Evolutionary conservation across 2,113 vertebrate genomes (phyloP).

Genomic region (Melozone crissalis): DNA sequence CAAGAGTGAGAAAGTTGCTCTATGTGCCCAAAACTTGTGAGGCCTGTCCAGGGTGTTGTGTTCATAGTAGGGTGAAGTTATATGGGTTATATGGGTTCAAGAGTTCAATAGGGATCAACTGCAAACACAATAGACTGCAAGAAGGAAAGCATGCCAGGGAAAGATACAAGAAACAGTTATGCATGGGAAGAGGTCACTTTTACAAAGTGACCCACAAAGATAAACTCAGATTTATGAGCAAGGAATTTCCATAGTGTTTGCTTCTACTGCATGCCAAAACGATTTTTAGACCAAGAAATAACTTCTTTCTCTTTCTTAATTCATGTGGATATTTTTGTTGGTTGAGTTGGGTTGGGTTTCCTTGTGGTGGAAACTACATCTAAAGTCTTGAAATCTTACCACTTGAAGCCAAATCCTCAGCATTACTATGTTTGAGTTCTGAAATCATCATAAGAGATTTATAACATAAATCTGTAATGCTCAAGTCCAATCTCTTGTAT

Average conservation of each 20-base stretch:
- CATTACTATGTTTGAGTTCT: neutral
- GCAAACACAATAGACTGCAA: neutral
- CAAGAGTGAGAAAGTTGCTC: neutral
- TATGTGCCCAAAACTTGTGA: rapidly evolving
- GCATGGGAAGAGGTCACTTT: neutral
- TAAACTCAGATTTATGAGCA: neutral
- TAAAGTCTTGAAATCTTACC: neutral
- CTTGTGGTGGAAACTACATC: neutral
- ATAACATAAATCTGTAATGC: neutral
- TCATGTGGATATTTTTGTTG: neutral
- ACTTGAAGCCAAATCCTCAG: neutral
- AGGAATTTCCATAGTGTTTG: neutral
- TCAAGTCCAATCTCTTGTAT: neutral
- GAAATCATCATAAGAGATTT: neutral
- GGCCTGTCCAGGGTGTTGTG: neutral
- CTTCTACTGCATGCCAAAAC: neutral
- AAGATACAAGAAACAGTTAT: rapidly evolving
- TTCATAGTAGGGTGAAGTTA: neutral
- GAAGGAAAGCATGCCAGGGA: neutral
- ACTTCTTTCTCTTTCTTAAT: neutral
- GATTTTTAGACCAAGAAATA: neutral
- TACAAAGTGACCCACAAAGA: neutral
- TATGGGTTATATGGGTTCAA: rapidly evolving
- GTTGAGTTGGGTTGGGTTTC: neutral
- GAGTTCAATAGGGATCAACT: rapidly evolving